These are phyloP conservation scores for Melopsittacus undulatus DNA, from an alignment of 2,797 vertebrate species.

Conservation along the genomic window DNA sequence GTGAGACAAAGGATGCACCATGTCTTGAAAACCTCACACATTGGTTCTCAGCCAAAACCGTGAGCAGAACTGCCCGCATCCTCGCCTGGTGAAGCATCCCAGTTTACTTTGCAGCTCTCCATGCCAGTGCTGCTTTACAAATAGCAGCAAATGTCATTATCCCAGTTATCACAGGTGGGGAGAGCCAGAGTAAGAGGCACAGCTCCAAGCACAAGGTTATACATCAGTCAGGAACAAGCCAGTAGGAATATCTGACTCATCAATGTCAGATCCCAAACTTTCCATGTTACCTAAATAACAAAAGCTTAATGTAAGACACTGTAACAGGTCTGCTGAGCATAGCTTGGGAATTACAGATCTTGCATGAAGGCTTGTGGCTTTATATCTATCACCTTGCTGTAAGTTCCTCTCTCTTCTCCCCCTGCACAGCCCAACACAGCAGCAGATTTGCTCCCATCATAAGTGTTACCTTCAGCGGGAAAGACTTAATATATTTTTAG, in stretches of 20 bases:
- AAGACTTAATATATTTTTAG: not conserved
- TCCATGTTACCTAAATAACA: not conserved
- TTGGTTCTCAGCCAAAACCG: accelerated
- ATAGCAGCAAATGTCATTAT: not conserved
- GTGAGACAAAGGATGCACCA: not conserved
- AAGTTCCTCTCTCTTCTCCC: not conserved
- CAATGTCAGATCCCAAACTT: not conserved
- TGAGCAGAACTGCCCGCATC: not conserved
- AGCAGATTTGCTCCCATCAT: not conserved
- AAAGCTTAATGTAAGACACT: not conserved
- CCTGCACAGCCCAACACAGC: not conserved
- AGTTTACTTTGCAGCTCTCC: not conserved
- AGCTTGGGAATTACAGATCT: not conserved
- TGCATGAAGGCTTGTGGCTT: not conserved
- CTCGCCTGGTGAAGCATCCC: not conserved
- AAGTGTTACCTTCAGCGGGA: not conserved
- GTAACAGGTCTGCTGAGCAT: accelerated
- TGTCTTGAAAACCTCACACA: not conserved
- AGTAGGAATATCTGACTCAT: not conserved
- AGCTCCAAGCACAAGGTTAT: conserved; percentile 25
- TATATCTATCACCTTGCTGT: not conserved
- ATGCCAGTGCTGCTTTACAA: not conserved
- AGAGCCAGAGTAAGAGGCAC: not conserved
- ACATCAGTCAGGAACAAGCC: not conserved
- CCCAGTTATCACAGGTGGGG: not conserved